Conservation (phyloP, 2,113 vertebrate genomes). For the Calyptommatus sinebrachiatus region DNA sequence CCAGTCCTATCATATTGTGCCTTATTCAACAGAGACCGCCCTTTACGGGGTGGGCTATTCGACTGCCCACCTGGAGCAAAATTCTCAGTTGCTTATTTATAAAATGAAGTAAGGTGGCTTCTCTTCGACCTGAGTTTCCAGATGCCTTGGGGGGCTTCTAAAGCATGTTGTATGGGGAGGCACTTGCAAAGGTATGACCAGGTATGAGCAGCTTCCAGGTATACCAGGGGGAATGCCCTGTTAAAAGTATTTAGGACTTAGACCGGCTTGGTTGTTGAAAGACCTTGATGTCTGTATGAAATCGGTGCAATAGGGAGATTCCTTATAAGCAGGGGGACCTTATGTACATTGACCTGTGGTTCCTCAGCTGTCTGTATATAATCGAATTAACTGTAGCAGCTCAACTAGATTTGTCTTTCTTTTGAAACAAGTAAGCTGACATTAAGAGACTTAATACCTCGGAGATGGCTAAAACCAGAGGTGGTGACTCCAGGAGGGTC, state of each 20-base stretch:
- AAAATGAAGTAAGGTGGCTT: slow-evolving; percentile 86
- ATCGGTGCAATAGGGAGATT: slow-evolving; percentile 31
- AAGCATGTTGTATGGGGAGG: slow-evolving; percentile 58
- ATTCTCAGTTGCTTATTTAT: slow-evolving; percentile 87
- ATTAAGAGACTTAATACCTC: slow-evolving; percentile 35
- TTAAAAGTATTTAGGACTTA: slow-evolving; percentile 50
- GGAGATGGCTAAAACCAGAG: neutral
- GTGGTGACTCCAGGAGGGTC: slow-evolving; percentile 29
- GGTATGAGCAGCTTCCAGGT: slow-evolving; percentile 50
- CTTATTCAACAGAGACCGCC: slow-evolving; percentile 80
- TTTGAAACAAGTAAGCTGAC: slow-evolving; percentile 24
- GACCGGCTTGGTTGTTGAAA: slow-evolving; percentile 32
- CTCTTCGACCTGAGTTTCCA: slow-evolving; percentile 68
- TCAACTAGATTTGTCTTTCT: slow-evolving; percentile 29
- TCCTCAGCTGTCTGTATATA: slow-evolving; percentile 51
- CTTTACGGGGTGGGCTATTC: slow-evolving; percentile 85
- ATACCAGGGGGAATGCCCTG: slow-evolving; percentile 50
- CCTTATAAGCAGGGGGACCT: slow-evolving; percentile 41
- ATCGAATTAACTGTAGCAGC: slow-evolving; percentile 42
- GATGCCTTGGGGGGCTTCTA: slow-evolving; percentile 67
- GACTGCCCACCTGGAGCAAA: slow-evolving; percentile 77
- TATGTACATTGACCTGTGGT: slow-evolving; percentile 11
- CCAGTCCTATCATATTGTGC: slow-evolving; percentile 87
- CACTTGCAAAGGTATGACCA: slow-evolving; percentile 51
- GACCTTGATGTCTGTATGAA: slow-evolving; percentile 37